Evolutionary conservation across 1,140 invertebrate genomes (phyloP).

Genomic region (Lepidostoma basale): DNA sequence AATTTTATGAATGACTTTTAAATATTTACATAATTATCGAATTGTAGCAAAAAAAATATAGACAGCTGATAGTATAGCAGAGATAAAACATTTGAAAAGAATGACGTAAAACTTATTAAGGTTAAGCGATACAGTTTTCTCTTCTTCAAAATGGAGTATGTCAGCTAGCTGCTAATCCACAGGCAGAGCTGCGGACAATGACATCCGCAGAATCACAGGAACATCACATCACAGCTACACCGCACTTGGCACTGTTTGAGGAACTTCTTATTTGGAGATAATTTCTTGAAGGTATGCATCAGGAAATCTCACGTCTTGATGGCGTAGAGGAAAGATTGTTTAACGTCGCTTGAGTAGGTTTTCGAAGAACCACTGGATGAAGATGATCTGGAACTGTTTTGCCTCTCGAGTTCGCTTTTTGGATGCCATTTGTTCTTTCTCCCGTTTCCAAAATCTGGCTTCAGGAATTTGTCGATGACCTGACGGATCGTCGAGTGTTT

Average conservation of each 20-base stretch:
- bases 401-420: constrained; percentile 39
- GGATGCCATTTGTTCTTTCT: constrained; percentile 29
- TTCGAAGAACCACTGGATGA: constrained; percentile 27
- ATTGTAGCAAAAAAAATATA: too few relatives aligned
- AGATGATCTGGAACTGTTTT: constrained; percentile 38
- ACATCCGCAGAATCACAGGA: background rate
- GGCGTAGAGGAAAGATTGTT: constrained; percentile 26
- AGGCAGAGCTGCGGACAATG: too few relatives aligned
- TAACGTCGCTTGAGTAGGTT: background rate
- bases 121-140: too few relatives aligned
- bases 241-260: constrained; percentile 12
- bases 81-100: too few relatives aligned
- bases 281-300: background rate
- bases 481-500: constrained; percentile 75
- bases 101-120: too few relatives aligned
- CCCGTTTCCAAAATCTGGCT: constrained; percentile 52
- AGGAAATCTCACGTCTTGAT: constrained; percentile 31
- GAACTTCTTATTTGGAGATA: constrained; percentile 16
- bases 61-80: too few relatives aligned
- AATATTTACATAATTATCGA: too few relatives aligned
- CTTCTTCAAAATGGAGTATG: too few relatives aligned
- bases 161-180: too few relatives aligned
- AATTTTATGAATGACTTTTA: too few relatives aligned
- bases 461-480: constrained; percentile 67
- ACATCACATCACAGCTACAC: background rate